Evolutionary conservation across 1,140 invertebrate species (phyloP).

Genomic region (Leptinotarsa lineolata): DNA sequence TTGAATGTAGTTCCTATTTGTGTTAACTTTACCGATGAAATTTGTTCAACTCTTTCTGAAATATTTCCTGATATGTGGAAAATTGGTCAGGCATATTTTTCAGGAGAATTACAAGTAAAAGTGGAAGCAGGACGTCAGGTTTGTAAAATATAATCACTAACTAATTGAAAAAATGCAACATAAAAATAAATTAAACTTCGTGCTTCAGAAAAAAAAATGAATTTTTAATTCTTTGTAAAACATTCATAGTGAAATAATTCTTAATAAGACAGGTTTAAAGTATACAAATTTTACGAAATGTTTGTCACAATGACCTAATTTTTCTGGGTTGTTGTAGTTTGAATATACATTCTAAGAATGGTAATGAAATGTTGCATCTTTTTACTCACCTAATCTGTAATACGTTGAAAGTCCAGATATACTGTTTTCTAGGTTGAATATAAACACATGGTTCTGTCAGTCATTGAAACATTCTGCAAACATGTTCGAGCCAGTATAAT

Average conservation of each 20-base stretch:
- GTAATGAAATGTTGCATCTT: no score
- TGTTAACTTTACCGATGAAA: conserved; percentile 74
- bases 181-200: neutral
- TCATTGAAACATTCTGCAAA: conserved; percentile 69
- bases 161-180: neutral
- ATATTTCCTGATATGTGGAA: conserved; percentile 86
- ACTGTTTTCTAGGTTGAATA: conserved; percentile 63
- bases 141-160: neutral
- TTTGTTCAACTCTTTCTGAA: conserved; percentile 70
- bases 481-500: conserved; percentile 69
- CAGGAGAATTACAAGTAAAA: conserved; percentile 76
- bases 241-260: no score
- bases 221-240: no score
- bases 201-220: no score
- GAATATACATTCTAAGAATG: no score
- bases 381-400: no score
- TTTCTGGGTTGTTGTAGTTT: no score
- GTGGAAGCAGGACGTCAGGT: conserved; percentile 58
- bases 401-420: no score
- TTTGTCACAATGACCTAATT: no score
- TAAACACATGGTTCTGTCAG: conserved; percentile 71
- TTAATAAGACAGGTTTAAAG: no score
- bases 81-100: conserved; percentile 87
- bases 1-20: conserved; percentile 57
- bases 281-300: no score